Base-by-base conservation (phyloP, 2,113 vertebrate species). In the Ameiurus melas region DNA sequence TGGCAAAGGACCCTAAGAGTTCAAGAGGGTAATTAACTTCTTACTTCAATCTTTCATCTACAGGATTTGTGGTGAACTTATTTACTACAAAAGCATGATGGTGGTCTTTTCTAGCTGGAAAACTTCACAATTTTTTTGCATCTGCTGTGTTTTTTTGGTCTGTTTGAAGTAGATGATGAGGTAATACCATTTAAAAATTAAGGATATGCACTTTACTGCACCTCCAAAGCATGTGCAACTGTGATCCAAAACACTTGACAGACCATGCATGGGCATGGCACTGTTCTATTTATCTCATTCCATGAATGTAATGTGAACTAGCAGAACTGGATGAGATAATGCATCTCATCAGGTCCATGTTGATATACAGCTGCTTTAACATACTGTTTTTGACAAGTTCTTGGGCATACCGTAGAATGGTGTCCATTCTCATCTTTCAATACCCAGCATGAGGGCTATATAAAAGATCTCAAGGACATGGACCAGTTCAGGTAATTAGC, bases 391-490 rank as follows among this genome's bases (percentile, higher is more conserved):
- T 80, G 51, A 27, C 57, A 14, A 13, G n/a, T 47, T 75, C 57
- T 81, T 58, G 33, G 30, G 30, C 79, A 3, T 82, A 39, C 10
- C 60, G 8, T 43, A 39, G 57, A 60, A 82, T 39, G 57, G 55
- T 71, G 60, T 83, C 86, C 60, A 36, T 60, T 57, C 71, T 62
- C 36, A 12, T 53, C 68, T 86, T 19, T 53, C n/a, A 60, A 12
- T 6, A 12, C 13, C 27, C 16, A 33, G 20, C 36, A 9, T 80
- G 43, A 51, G 27, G 2, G 39, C 87, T 17, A 30, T 30, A n/a
- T 19, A 84, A 22, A 66, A 86, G 39, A 62, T 58, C 84, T 88
- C 58, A 84, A 79, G 82, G 87, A 71, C 87, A 84, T 22, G 64
- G 43, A 51, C 39, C 68, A n/a, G 36, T 75, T 62, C 39, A 58